Evolutionary conservation across 2,797 vertebrate genomes (phyloP).

Genomic region (Pantherophis vulpinus): DNA sequence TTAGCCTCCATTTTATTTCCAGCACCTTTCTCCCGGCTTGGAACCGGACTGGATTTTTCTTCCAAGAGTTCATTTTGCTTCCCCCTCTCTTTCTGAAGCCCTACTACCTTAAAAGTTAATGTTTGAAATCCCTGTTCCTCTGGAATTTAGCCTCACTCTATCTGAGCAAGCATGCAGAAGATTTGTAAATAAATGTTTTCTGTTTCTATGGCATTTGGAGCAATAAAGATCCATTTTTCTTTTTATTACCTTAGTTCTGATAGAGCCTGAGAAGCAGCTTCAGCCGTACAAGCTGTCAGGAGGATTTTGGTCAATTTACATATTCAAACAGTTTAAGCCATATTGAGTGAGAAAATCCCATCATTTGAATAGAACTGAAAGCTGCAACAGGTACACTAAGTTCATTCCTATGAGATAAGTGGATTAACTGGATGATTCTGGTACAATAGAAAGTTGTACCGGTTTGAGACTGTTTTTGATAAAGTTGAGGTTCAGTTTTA

Average conservation of each 20-base stretch:
- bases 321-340: conserved; percentile 36
- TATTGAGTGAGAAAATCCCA: conserved; percentile 49
- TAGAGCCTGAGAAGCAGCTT: conserved; percentile 3
- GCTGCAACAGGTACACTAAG: neutral
- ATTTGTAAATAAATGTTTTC: neutral
- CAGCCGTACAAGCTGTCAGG: conserved; percentile 1
- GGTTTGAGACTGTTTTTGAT: conserved; percentile 18
- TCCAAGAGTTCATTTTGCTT: neutral
- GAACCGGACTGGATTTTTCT: too few relatives aligned
- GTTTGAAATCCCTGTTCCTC: neutral
- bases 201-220: neutral
- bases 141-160: neutral
- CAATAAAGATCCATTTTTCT: neutral
- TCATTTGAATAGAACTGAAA: conserved; percentile 32
- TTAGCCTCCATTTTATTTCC: too few relatives aligned
- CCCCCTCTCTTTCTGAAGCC: neutral
- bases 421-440: conserved; percentile 34
- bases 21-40: too few relatives aligned
- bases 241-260: conserved; percentile 12
- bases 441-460: conserved; percentile 27
- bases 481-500: conserved; percentile 16
- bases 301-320: conserved; percentile 35
- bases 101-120: neutral
- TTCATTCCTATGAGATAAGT: conserved; percentile 32
- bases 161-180: neutral